Evolutionary conservation across 2,888 invertebrate species (phyloP).

Genomic region (Heliconius hortense): DNA sequence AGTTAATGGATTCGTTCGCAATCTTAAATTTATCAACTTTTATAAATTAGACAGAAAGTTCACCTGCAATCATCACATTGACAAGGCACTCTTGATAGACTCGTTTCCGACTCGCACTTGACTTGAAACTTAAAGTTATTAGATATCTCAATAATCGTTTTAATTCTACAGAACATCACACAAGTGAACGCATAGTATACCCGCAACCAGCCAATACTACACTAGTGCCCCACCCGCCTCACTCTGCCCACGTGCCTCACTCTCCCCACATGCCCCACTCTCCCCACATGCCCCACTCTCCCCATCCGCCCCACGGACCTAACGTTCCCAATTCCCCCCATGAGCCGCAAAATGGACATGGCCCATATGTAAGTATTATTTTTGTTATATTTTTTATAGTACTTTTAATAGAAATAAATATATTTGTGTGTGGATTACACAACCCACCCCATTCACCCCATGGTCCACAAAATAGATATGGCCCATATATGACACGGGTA

Average conservation of each 20-base stretch:
- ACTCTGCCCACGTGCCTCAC: constrained; percentile 50
- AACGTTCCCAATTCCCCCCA: constrained; percentile 20
- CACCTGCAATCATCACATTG: too few species aligned
- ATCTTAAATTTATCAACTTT: too few species aligned
- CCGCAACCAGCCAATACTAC: constrained; percentile 53
- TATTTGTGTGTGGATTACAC: not conserved
- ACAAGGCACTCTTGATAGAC: too few species aligned
- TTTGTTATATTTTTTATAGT: not conserved
- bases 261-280: constrained; percentile 43
- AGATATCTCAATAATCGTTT: not conserved
- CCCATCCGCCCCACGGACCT: constrained; percentile 32
- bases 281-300: constrained; percentile 49
- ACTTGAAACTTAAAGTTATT: not conserved
- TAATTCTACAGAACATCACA: constrained; percentile 55
- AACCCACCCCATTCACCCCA: too few species aligned
- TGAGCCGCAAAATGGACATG: constrained; percentile 69
- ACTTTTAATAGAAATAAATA: not conserved
- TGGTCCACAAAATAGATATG: too few species aligned
- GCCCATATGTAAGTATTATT: constrained; percentile 65
- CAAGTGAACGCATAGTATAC: constrained; percentile 65
- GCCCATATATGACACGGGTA: too few species aligned
- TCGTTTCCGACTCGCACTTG: too few species aligned
- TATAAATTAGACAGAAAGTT: too few species aligned
- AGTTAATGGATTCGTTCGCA: too few species aligned
- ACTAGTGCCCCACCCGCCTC: constrained; percentile 52